Conservation (phyloP, 2,797 vertebrate species). For the Parauchenoglanis ngamensis region DNA sequence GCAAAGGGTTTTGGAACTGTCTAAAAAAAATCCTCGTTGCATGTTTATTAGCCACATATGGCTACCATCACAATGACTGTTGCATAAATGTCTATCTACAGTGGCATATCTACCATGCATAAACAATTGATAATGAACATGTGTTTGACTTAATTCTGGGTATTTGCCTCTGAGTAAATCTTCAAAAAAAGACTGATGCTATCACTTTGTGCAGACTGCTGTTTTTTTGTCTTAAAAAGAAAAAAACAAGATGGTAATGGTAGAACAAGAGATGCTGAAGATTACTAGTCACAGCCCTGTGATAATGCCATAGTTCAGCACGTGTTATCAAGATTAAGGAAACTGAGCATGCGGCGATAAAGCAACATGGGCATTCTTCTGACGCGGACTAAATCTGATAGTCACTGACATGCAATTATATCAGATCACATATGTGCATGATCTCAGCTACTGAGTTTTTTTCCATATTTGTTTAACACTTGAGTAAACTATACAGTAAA, state of each 20-base stretch:
- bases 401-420: neutral
- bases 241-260: neutral
- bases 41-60: neutral
- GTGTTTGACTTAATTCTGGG: neutral
- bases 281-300: neutral
- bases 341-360: conserved; percentile 20
- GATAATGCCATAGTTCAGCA: neutral
- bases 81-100: neutral
- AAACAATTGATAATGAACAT: neutral
- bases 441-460: conserved; percentile 14
- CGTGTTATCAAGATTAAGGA: neutral
- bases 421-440: conserved; percentile 37
- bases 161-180: neutral
- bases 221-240: neutral
- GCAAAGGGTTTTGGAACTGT: neutral
- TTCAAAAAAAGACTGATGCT: neutral
- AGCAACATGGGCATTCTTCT: neutral
- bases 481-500: neutral
- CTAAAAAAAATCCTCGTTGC: neutral
- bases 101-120: neutral
- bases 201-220: neutral
- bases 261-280: neutral
- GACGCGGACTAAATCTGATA: conserved; percentile 32
- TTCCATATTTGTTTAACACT: conserved; percentile 2
- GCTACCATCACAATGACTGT: neutral